Base-by-base conservation (phyloP, 1,140 invertebrate genomes). In the Lethocerus indicus region DNA sequence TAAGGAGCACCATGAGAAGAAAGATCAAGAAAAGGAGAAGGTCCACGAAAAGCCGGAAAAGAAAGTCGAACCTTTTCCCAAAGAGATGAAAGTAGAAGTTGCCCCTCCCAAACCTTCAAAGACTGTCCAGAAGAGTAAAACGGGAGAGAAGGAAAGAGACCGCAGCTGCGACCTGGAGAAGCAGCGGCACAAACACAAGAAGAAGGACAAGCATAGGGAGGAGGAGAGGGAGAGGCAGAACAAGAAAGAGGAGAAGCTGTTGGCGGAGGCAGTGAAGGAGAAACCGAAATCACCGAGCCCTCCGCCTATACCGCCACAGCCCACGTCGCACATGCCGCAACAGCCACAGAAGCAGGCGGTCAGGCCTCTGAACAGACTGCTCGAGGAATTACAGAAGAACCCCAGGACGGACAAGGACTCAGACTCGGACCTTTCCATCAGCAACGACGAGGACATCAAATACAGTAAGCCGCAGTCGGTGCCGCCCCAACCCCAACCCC, bases 211-310 rank as follows among this genome's bases (percentile, higher is more conserved):
- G 42, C 64, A 66, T 25, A 65, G 60, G 4, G 45, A 56, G 9
- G 56, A 59, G 3, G 49, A 51, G 3, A 52, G 51, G 36, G 51
- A 57, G 18, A 55, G 52, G 46, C 52, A 56, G 3, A 55, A 55
- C 18, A 59, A 71, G 49, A 71, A 71, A 53, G 68, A 73, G 36
- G 75, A 74, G 56, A 25, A 63, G n/a, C n/a, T n/a, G n/a, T n/a
- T n/a, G n/a, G n/a, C n/a, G n/a, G n/a, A n/a, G n/a, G n/a, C n/a
- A n/a, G n/a, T n/a, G n/a, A n/a, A n/a, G n/a, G n/a, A n/a, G 52
- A 51, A 48, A 51, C 66, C 67, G 1, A 60, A 62, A 1, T 56
- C 63, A 3, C 52, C 64, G 2, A 63, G 64, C 12, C 64, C 66
- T 1, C 63, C 68, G 4, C 67, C 66, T 0, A 65, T 63, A 43